Base-by-base conservation (phyloP, 2,888 invertebrate species). In the Frankliniella fusca region DNA sequence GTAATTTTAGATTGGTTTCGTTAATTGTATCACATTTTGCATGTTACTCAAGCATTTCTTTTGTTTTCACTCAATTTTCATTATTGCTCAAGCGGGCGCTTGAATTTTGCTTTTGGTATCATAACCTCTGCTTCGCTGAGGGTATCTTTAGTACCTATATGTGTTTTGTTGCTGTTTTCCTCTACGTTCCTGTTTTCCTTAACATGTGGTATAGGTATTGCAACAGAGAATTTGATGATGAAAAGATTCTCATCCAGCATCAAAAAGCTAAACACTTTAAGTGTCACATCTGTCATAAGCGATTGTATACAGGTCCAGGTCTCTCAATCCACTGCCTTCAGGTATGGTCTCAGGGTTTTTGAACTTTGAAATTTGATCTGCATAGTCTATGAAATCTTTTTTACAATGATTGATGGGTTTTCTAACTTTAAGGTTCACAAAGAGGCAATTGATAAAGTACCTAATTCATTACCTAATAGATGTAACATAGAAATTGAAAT, bases 181-280 rank as follows among this genome's bases (percentile, higher is more conserved):
- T 23, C 12, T 81, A 9, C 23, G 38, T 7, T 54, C n/a, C 20
- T 8, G 50, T 81, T n/a, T 80, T 83, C 84, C 83, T 84, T 83
- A 83, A 83, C 50, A 80, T 65, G 81, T 48, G 86, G 89, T 70
- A 8, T 23, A 99, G 98, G 99, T 99, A 99, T 90, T 99, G 99
- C 89, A 99, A 99, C 90, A 92, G 99, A 86, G 99, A 99, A 90
- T 99, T 99, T 89, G 99, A 99, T 89, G 99, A 99, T 90, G 99
- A 99, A 89, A 99, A 99, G 89, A 99, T 99, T 89, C 91, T 99
- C 82, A 97, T 99, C 85, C 99, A 99, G 89, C 99, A 99, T 89
- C 99, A 99, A 89, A 99, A 99, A 89, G 99, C 99, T 81, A 99
- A 99, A 89, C 99, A 99, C 91, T 99, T 99, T 89, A 99, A 99